Conservation (phyloP, 2,797 vertebrate genomes). For the Linurgus olivaceus region DNA sequence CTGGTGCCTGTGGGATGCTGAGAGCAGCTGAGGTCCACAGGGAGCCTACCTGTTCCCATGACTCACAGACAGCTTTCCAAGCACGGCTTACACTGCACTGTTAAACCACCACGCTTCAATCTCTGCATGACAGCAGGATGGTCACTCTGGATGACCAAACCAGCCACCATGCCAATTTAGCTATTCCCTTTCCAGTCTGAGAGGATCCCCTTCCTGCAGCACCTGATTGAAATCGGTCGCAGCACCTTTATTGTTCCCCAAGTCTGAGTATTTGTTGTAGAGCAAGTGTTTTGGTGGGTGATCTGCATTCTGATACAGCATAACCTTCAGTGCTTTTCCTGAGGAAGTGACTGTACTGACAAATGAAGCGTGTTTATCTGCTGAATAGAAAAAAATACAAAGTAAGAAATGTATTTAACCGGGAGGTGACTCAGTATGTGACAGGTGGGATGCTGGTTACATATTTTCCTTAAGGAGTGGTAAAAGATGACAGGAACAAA, state of each 20-base stretch:
- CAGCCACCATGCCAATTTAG: fast-evolving
- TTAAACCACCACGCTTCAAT: not conserved
- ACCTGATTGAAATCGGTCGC: not conserved
- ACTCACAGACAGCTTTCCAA: not conserved
- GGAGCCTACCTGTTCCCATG: not conserved
- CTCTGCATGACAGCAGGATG: not conserved
- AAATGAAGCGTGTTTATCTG: constrained; percentile 41
- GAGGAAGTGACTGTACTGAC: constrained; percentile 54
- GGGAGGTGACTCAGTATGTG: constrained; percentile 45
- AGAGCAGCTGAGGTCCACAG: not conserved
- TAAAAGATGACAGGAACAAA: constrained; percentile 42
- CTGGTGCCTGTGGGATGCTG: not conserved
- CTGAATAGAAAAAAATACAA: constrained; percentile 19
- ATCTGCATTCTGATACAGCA: not conserved
- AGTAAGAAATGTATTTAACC: constrained; percentile 38
- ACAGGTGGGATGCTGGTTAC: constrained; percentile 59
- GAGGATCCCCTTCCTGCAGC: not conserved
- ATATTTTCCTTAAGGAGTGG: constrained; percentile 64
- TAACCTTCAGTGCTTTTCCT: constrained; percentile 31
- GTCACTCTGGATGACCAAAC: not conserved
- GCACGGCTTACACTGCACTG: fast-evolving
- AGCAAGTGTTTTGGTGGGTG: not conserved
- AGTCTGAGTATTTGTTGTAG: not conserved
- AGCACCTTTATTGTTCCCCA: not conserved
- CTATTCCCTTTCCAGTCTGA: not conserved